Percentiles rank a stretch among this genome's conserved stretches.
Evolutionary conservation across 2,113 vertebrate species (phyloP).

Genomic region (Oncorhynchus mykiss): DNA sequence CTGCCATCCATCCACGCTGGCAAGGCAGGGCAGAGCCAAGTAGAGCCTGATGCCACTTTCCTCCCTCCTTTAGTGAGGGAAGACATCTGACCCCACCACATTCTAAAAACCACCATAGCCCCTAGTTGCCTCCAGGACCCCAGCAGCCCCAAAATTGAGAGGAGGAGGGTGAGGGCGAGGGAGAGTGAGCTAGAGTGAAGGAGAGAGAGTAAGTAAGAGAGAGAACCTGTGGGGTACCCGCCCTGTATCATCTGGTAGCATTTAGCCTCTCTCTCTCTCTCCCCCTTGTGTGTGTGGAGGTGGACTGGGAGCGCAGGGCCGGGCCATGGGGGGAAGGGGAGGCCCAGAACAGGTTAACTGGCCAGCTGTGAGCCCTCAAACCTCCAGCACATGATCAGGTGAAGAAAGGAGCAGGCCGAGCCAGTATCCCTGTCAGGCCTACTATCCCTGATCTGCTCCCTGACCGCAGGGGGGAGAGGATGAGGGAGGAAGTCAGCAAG

Average conservation of each 20-base stretch:
- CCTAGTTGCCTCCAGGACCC: slow-evolving; percentile 37
- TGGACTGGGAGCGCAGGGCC: slow-evolving; percentile 12
- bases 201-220: slow-evolving; percentile 33
- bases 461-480: too few species aligned
- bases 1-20: slow-evolving; percentile 41
- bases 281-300: slow-evolving; percentile 61
- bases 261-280: slow-evolving; percentile 46
- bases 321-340: slow-evolving; percentile 1
- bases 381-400: slow-evolving; percentile 30
- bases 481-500: too few species aligned
- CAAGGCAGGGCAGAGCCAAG: not conserved
- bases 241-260: slow-evolving; percentile 60
- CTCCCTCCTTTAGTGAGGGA: slow-evolving; percentile 23
- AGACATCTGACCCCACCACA: slow-evolving; percentile 51
- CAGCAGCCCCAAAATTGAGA: slow-evolving; percentile 56
- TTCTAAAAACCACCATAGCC: slow-evolving; percentile 41
- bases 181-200: slow-evolving; percentile 43
- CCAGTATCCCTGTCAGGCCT: too few species aligned
- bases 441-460: too few species aligned
- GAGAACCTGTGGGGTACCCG: slow-evolving; percentile 12
- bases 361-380: slow-evolving; percentile 11
- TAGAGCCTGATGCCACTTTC: not conserved
- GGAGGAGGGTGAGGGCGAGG: slow-evolving; percentile 23
- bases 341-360: not conserved
- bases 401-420: slow-evolving; percentile 4